phyloP scores from a whole-genome alignment of 2,888 invertebrate genomes.

The Macrophya annulata region DNA sequence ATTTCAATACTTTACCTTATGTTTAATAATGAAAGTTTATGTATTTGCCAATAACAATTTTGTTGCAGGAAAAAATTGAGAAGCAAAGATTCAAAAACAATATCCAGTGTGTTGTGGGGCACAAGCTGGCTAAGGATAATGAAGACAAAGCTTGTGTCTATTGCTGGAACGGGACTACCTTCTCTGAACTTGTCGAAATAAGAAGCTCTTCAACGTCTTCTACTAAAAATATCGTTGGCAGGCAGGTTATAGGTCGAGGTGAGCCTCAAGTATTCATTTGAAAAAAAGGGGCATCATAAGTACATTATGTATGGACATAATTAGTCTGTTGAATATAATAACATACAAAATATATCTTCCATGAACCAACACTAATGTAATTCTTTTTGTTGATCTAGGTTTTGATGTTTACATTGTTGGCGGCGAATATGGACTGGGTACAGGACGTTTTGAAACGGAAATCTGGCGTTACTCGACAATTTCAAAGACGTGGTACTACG shows the following conservation, averaged over 20 bases:
- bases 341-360: background rate
- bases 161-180: slow-evolving; percentile 65
- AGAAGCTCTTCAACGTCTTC: slow-evolving; percentile 57
- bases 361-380: background rate
- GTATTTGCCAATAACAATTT: background rate
- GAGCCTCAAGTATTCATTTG: slow-evolving; percentile 7
- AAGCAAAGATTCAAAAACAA: slow-evolving; percentile 46
- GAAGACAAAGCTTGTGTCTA: slow-evolving; percentile 61
- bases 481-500: slow-evolving; percentile 71
- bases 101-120: slow-evolving; percentile 60
- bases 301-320: background rate
- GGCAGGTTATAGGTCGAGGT: slow-evolving; percentile 70
- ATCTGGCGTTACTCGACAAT: slow-evolving; percentile 73
- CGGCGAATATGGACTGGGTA: slow-evolving; percentile 70
- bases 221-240: slow-evolving; percentile 66
- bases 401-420: slow-evolving; percentile 71
- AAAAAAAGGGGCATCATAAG: too few species aligned
- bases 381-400: slow-evolving; percentile 61
- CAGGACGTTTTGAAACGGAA: slow-evolving; percentile 68
- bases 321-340: background rate
- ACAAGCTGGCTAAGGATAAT: slow-evolving; percentile 31
- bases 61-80: slow-evolving; percentile 10
- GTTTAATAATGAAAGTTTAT: background rate
- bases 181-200: slow-evolving; percentile 62
- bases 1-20: background rate